Evolutionary conservation across 2,797 vertebrate genomes (phyloP).

Genomic region (Pelodytes ibericus): DNA sequence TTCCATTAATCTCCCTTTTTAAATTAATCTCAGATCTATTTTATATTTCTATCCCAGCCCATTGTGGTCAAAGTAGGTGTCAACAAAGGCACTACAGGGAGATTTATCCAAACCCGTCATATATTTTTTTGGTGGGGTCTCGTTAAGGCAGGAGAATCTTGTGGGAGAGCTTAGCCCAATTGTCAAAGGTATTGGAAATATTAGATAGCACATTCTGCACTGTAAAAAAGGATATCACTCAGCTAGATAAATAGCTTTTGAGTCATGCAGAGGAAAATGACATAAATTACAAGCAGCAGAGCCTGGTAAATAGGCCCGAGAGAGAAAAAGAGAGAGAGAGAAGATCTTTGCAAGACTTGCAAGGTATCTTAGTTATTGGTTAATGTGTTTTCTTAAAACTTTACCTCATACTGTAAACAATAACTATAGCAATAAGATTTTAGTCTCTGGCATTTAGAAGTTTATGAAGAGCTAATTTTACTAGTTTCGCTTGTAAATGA

Average conservation of each 20-base stretch:
- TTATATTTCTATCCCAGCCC: no score
- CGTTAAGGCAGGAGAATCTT: constrained; percentile 4
- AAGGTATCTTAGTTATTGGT: neutral
- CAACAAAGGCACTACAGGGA: no score
- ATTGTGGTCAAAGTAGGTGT: no score
- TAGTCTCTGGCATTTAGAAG: constrained; percentile 53
- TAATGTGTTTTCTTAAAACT: constrained; percentile 24
- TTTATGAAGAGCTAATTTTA: constrained; percentile 57
- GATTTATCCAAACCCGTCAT: no score
- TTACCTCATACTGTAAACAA: constrained; percentile 46
- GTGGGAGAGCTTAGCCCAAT: constrained; percentile 21
- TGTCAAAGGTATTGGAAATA: constrained; percentile 31
- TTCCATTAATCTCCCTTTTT: no score
- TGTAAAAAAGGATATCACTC: constrained; percentile 43
- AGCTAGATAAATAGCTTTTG: constrained; percentile 35
- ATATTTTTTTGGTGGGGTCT: no score
- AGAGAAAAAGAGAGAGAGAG: neutral
- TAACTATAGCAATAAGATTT: constrained; percentile 34
- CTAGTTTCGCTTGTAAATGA: constrained; percentile 74
- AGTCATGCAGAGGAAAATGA: constrained; percentile 42
- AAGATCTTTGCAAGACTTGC: neutral
- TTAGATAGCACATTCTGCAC: constrained; percentile 31
- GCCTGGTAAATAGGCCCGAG: constrained; percentile 9
- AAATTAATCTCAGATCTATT: no score
- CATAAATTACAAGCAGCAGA: constrained; percentile 39